Evolutionary conservation across 2,113 vertebrate genomes (phyloP).

Genomic region (Phalacrocorax aristotelis): DNA sequence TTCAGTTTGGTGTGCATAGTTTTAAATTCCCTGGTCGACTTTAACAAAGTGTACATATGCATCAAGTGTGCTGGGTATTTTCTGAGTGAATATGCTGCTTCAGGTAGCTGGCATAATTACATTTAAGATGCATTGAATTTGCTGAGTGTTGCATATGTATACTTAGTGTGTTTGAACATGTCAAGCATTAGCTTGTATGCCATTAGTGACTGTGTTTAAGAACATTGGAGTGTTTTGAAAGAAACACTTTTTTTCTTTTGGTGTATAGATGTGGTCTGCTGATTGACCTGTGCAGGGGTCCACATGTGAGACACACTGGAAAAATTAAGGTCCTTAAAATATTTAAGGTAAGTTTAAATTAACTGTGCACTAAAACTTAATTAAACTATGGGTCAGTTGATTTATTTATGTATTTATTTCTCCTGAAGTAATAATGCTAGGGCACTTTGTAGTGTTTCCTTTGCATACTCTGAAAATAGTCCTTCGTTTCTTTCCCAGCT

Average conservation of each 20-base stretch:
- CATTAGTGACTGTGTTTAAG: not conserved
- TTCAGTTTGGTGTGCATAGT: not conserved
- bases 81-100: not conserved
- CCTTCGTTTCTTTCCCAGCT: not conserved
- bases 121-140: not conserved
- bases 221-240: not conserved
- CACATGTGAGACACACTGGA: constrained; percentile 82
- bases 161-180: not conserved
- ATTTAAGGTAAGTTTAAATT: constrained; percentile 71
- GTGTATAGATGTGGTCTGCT: constrained; percentile 72
- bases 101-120: not conserved
- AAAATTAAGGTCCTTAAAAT: constrained; percentile 80
- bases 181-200: not conserved
- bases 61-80: not conserved
- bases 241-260: not conserved
- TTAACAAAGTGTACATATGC: rapidly evolving
- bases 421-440: not conserved
- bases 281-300: constrained; percentile 81
- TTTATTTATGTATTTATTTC: not conserved
- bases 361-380: not conserved
- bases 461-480: not conserved
- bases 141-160: not conserved
- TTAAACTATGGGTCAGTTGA: not conserved
- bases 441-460: not conserved
- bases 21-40: not conserved